Evolutionary conservation across 2,888 invertebrate species (phyloP).

Genomic region (Petrolisthes cinctipes): DNA sequence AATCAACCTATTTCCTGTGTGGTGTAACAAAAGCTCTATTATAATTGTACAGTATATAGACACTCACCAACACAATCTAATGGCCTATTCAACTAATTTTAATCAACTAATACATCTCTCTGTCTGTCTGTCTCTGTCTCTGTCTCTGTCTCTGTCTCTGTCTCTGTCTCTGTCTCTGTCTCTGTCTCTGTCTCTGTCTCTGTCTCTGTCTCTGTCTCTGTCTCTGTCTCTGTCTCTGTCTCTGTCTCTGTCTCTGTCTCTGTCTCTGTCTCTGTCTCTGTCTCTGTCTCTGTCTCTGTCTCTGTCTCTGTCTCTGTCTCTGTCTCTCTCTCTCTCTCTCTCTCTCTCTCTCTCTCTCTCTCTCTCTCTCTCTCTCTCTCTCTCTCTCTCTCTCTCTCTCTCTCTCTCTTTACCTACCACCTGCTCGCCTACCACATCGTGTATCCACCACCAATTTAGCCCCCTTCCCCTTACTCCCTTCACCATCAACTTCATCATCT

Average conservation of each 20-base stretch:
- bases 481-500: too few relatives aligned
- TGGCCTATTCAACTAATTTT: too few relatives aligned
- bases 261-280: conserved; percentile 1
- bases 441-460: too few relatives aligned
- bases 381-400: conserved; percentile 1
- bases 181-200: conserved; percentile 1
- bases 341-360: not conserved
- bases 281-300: conserved; percentile 1
- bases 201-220: conserved; percentile 1
- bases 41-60: too few relatives aligned
- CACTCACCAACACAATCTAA: too few relatives aligned
- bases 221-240: conserved; percentile 1
- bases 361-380: not conserved
- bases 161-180: conserved; percentile 1
- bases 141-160: conserved; percentile 1
- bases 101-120: too few relatives aligned
- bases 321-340: not conserved
- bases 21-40: too few relatives aligned
- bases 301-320: conserved; percentile 1
- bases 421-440: too few relatives aligned
- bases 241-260: conserved; percentile 1
- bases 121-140: conserved; percentile 1
- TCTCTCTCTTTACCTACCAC: not conserved
- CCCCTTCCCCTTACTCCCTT: too few relatives aligned
- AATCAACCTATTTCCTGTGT: too few relatives aligned